A percentile compares a stretch with the other conserved stretches of the same genome.
phyloP scores from a whole-genome alignment of 2,888 invertebrate genomes.

The Conistra vaccinii region DNA sequence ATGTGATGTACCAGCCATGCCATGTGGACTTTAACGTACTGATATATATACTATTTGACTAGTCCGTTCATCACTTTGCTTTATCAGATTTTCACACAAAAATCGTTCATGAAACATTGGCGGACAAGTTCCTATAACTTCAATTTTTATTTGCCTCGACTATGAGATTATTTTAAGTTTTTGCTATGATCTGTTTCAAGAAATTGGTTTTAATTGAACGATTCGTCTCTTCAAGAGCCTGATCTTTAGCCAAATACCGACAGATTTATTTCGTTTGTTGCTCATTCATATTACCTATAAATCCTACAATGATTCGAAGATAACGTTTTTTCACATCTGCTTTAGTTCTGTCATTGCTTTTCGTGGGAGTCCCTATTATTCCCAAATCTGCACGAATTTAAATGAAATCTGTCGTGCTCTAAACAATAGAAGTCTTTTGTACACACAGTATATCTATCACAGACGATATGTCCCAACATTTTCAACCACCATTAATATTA shows the following conservation, averaged over 20 bases:
- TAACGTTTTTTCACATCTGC: not conserved
- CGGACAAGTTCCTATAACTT: too few species aligned
- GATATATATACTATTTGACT: slow-evolving; percentile 21
- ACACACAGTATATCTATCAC: slow-evolving; percentile 59
- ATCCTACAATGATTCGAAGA: not conserved
- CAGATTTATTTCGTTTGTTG: not conserved
- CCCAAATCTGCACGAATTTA: slow-evolving; percentile 40
- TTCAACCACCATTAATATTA: slow-evolving; percentile 67
- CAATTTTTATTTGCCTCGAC: too few species aligned
- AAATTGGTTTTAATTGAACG: not conserved
- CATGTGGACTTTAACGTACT: slow-evolving; percentile 46
- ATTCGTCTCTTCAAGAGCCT: too few species aligned
- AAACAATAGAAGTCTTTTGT: slow-evolving; percentile 54
- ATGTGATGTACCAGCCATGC: slow-evolving; percentile 48
- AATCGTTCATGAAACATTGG: not conserved
- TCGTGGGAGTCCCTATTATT: not conserved
- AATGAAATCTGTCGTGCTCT: slow-evolving; percentile 51
- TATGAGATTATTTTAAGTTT: too few species aligned
- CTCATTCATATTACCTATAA: not conserved
- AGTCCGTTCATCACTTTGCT: not conserved
- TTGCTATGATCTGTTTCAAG: too few species aligned
- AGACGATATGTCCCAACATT: slow-evolving; percentile 67
- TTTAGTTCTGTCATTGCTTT: not conserved
- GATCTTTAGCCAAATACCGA: not conserved
- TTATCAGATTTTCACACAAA: not conserved